phyloP scores from a whole-genome alignment of 2,888 invertebrate genomes.

The Macropis europaea region DNA sequence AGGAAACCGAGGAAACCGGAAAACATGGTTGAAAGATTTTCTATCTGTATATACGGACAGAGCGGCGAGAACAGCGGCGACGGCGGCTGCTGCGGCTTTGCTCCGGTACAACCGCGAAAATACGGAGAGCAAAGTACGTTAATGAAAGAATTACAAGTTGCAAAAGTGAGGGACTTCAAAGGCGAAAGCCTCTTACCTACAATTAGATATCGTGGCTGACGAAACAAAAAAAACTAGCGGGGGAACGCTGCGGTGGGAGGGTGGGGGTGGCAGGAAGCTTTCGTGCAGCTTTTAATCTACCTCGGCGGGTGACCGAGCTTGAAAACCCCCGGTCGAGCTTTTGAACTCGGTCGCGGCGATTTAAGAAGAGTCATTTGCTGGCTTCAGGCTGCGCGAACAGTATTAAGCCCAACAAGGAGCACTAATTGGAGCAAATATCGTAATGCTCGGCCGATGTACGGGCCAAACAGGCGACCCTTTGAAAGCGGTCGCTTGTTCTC shows the following conservation, averaged over 20 bases:
- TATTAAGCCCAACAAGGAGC: constrained; percentile 51
- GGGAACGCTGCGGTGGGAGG: background rate
- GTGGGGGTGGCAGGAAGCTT: constrained; percentile 46
- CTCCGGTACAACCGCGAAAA: constrained; percentile 52
- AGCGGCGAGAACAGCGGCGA: background rate
- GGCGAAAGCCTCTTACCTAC: constrained; percentile 66
- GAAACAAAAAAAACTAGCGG: constrained; percentile 42
- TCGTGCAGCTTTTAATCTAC: constrained; percentile 61
- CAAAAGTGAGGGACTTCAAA: constrained; percentile 65
- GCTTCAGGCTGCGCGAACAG: constrained; percentile 49
- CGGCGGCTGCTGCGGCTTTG: constrained; percentile 40
- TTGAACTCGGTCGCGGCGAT: constrained; percentile 54
- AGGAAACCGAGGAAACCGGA: background rate
- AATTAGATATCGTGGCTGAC: constrained; percentile 58
- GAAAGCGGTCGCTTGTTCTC: constrained; percentile 4
- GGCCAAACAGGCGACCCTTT: background rate
- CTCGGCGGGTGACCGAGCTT: constrained; percentile 63
- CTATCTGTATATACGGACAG: background rate
- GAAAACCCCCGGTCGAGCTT: constrained; percentile 60
- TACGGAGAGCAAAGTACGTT: constrained; percentile 55
- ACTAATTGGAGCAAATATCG: constrained; percentile 56
- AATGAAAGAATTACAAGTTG: constrained; percentile 67
- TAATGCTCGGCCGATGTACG: constrained; percentile 11
- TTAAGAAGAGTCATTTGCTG: constrained; percentile 53
- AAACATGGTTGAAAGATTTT: constrained; percentile 46